phyloP scores from a whole-genome alignment of 2,113 vertebrate species.

The Aphyosemion australe region DNA sequence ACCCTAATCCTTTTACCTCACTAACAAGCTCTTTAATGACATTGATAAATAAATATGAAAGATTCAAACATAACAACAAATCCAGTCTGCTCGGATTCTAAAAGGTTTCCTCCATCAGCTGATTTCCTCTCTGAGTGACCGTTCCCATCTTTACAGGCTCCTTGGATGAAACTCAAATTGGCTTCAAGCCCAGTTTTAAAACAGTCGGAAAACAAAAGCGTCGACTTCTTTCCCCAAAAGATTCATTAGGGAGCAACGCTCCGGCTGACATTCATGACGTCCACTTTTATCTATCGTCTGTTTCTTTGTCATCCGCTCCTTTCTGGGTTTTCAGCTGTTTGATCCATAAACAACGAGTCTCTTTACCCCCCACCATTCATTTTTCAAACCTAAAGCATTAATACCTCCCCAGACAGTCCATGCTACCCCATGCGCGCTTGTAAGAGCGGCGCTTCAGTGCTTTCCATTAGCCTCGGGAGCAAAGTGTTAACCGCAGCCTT shows the following conservation, averaged over 20 bases:
- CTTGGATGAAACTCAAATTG: conserved; percentile 36
- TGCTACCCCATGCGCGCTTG: conserved; percentile 45
- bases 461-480: conserved; percentile 71
- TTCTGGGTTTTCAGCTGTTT: conserved; percentile 55
- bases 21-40: no score
- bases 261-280: conserved; percentile 58
- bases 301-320: conserved; percentile 44
- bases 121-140: conserved; percentile 1
- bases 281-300: conserved; percentile 46
- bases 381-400: conserved; percentile 69
- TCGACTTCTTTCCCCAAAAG: conserved; percentile 2
- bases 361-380: conserved; percentile 44
- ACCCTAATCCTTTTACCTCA: no score
- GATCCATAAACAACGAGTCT: conserved; percentile 63
- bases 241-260: conserved; percentile 67
- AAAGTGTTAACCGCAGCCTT: conserved; percentile 62
- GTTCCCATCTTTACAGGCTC: conserved; percentile 40
- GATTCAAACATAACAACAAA: no score
- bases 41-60: no score
- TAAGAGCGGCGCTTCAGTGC: conserved; percentile 48
- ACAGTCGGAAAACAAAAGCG: conserved; percentile 57
- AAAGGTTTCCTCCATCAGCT: neutral
- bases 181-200: conserved; percentile 36
- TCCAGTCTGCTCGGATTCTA: no score
- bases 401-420: conserved; percentile 72